Evolutionary conservation across 2,113 vertebrate genomes (phyloP).

Genomic region (Notarius quadriscutis): DNA sequence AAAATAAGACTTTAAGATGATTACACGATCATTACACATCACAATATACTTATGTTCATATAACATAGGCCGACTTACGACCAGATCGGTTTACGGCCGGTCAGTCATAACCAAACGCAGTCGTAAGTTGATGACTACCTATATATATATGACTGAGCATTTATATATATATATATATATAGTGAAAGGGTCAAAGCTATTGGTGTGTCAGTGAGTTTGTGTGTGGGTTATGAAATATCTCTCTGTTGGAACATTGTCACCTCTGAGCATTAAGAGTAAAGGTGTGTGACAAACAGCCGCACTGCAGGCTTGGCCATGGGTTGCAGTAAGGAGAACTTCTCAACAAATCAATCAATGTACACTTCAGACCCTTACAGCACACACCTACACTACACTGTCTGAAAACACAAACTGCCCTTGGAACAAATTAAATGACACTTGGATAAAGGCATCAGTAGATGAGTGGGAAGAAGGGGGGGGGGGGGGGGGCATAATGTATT

Average conservation of each 20-base stretch:
- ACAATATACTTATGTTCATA: no score
- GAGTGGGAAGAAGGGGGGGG: constrained; percentile 33
- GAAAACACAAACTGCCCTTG: constrained; percentile 30
- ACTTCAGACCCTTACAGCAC: constrained; percentile 57
- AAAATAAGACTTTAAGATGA: no score
- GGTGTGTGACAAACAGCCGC: constrained; percentile 71
- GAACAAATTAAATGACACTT: constrained; percentile 17
- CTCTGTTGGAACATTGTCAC: constrained; percentile 62
- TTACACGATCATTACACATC: no score
- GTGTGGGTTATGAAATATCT: constrained; percentile 64
- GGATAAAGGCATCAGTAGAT: constrained; percentile 17
- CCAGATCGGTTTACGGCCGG: no score
- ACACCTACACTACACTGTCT: constrained; percentile 39
- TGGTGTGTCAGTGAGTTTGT: neutral
- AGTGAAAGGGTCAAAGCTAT: no score
- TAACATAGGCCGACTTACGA: no score
- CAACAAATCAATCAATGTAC: constrained; percentile 71
- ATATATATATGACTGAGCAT: no score
- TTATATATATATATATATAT: no score
- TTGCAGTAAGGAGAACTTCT: constrained; percentile 60
- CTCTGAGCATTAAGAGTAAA: constrained; percentile 59
- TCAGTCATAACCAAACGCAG: no score
- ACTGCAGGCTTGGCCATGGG: constrained; percentile 64
- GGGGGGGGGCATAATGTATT: constrained; percentile 31
- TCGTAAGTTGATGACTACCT: no score